Evolutionary conservation across 30 jellyfish, hydroid and myxozoan species (phyloP).

Genomic region (Aurelia sp.): DNA sequence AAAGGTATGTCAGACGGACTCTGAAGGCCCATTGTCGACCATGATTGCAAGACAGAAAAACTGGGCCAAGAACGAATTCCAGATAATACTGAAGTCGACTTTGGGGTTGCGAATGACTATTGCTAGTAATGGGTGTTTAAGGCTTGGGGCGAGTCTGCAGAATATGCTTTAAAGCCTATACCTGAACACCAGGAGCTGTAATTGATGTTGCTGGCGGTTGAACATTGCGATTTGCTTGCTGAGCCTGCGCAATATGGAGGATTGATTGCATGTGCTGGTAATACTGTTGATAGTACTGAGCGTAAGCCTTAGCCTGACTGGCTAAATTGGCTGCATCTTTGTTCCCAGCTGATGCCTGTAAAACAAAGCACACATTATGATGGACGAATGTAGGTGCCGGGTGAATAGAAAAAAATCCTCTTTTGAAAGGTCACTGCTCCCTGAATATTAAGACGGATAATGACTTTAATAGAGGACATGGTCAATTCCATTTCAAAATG

Average conservation of each 20-base stretch:
- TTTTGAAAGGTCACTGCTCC: too few species aligned
- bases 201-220: slow-evolving; percentile 11
- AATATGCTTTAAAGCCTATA: background rate
- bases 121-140: too few species aligned
- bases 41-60: too few species aligned
- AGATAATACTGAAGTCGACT: too few species aligned
- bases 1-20: too few species aligned
- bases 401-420: too few species aligned
- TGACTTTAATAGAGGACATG: too few species aligned
- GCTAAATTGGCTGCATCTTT: slow-evolving; percentile 60
- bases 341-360: slow-evolving; percentile 51
- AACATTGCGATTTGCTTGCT: slow-evolving; percentile 8
- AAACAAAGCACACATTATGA: background rate
- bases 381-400: background rate
- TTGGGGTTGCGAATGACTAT: too few species aligned
- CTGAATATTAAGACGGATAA: too few species aligned
- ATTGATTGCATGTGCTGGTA: slow-evolving; percentile 61
- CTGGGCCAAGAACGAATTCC: too few species aligned
- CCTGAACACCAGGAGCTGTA: slow-evolving; percentile 28
- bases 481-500: too few species aligned
- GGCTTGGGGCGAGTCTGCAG: background rate
- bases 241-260: slow-evolving; percentile 36
- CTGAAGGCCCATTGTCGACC: too few species aligned
- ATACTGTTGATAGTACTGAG: slow-evolving; percentile 74
- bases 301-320: slow-evolving; percentile 68